Percentiles rank a stretch among this genome's conserved stretches.
Evolutionary conservation across 2,797 vertebrate species (phyloP).

Genomic region (Pygocentrus nattereri): DNA sequence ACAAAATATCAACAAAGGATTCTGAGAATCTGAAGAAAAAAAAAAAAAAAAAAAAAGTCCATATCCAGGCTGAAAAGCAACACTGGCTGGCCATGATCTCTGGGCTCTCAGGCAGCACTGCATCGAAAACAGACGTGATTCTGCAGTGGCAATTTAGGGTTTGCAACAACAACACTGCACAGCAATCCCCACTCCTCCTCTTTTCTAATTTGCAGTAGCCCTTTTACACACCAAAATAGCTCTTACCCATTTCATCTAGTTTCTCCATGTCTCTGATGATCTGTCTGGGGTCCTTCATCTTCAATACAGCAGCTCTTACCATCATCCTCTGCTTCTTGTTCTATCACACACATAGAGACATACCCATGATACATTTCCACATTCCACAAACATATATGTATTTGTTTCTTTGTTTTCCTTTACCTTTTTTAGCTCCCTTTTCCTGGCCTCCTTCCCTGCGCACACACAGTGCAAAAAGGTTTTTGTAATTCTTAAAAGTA

Average conservation of each 20-base stretch:
- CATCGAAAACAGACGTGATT: too few relatives aligned
- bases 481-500: background rate
- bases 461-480: background rate
- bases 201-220: too few relatives aligned
- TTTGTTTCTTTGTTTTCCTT: background rate
- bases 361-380: too few relatives aligned
- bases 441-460: constrained; percentile 96
- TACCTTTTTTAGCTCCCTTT: constrained; percentile 98
- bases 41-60: too few relatives aligned
- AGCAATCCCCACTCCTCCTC: too few relatives aligned
- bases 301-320: constrained; percentile 96
- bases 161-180: too few relatives aligned
- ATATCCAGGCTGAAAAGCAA: too few relatives aligned
- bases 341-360: constrained; percentile 68
- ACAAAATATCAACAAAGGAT: too few relatives aligned
- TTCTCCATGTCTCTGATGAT: constrained; percentile 99
- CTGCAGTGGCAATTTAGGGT: too few relatives aligned
- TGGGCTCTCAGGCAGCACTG: too few relatives aligned
- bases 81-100: too few relatives aligned
- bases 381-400: background rate
- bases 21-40: too few relatives aligned
- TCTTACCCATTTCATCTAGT: constrained; percentile 96
- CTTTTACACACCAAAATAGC: background rate
- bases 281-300: constrained; percentile 99
- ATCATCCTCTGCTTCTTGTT: constrained; percentile 99